Evolutionary conservation across 1,140 invertebrate species (phyloP), one percentile per base, ranked within the genome.

Genomic region (Colletes latitarsis): DNA sequence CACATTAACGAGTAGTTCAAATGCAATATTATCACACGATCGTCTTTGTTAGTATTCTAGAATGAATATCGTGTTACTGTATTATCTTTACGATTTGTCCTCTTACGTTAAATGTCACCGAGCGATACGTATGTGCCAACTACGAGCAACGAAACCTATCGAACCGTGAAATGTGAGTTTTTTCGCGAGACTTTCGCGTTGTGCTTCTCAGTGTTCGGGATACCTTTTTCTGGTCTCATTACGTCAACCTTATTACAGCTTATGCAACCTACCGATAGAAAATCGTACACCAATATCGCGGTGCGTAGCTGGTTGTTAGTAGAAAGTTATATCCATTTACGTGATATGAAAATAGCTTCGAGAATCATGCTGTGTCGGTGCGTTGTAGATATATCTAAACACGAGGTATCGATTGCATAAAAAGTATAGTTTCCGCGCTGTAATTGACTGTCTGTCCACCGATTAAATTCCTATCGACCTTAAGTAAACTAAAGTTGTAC

Each of bases 241-340:
- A 82, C 83, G 83, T 72, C 79, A 85, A 82, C 80, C 75, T 85
- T 78, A 85, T 86, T 85, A 82, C 83, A 72, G 60, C 83, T 86
- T 86, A 86, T 85, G 83, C 80, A 86, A 85, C 83, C 30, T 72
- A 55, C 73, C 64, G 74, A 82, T 57, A 57, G 72, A 58, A 81
- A 81, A 81, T 81, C 73, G 62, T 58, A 58, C 73, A 21, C 57
- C 53, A 43, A 55, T 75, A 81, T 80, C 53, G 30, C 52, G n/a
- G 81, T 46, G 63, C 63, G 58, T 62, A 70, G 68, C 46, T 41
- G 46, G 30, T 55, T 12, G 64, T 74, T 68, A 64, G 53, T 68
- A 81, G 82, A 77, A 83, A 87, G 82, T 70, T 77, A 58, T 46
- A 21, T 55, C 67, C 57, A 72, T 85, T 84, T 81, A 70, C 60